Conservation (phyloP, 1,140 invertebrate genomes). For the Heliothis subflexa region DNA sequence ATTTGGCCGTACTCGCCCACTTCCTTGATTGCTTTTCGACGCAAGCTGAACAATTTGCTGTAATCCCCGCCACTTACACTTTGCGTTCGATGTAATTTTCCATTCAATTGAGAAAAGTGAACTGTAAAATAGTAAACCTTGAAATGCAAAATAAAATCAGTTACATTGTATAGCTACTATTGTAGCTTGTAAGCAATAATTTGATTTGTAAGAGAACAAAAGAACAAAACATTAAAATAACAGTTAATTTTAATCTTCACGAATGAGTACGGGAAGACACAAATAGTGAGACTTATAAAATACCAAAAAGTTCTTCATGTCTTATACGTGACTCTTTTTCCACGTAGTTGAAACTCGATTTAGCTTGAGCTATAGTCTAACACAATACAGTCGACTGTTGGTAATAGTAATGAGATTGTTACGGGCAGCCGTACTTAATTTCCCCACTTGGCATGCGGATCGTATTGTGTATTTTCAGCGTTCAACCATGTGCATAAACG, state of each 20-base stretch:
- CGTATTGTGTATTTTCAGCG: constrained; percentile 6
- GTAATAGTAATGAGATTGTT: neutral
- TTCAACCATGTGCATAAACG: neutral
- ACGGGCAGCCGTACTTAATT: neutral
- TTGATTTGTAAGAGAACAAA: no score
- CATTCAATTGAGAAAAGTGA: neutral
- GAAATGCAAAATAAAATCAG: neutral
- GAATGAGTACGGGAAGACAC: no score
- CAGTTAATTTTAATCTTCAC: no score
- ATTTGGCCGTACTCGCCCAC: neutral
- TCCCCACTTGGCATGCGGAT: neutral
- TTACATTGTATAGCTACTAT: neutral
- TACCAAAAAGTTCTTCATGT: no score
- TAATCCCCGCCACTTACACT: constrained; percentile 4
- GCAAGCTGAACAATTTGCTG: constrained; percentile 1
- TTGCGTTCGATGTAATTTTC: neutral
- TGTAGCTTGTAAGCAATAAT: no score
- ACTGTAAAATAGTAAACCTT: neutral
- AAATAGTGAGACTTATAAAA: no score
- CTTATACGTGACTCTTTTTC: no score
- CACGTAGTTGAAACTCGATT: no score
- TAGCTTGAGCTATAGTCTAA: no score
- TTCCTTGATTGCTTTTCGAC: constrained; percentile 37
- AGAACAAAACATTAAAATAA: no score
- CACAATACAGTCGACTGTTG: neutral